Conservation (phyloP, 1,140 invertebrate genomes). For the Heliconius hewitsoni region DNA sequence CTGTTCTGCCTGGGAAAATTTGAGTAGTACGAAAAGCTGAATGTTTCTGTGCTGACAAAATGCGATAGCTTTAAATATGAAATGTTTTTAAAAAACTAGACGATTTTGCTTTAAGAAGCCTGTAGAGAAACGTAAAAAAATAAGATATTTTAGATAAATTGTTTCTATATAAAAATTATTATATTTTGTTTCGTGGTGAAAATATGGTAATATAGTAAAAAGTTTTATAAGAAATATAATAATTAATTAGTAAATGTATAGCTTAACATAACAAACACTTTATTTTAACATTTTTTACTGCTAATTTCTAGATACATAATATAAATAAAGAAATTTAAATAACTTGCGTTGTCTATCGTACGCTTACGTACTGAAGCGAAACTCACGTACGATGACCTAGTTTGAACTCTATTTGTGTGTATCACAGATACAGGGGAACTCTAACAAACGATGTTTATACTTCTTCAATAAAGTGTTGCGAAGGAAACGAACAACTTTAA, state of each 20-base stretch:
- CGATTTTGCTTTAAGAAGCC: not conserved
- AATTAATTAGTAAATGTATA: too few relatives aligned
- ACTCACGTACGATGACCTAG: slow-evolving; percentile 44
- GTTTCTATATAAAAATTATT: not conserved
- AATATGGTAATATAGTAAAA: too few relatives aligned
- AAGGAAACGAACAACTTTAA: slow-evolving; percentile 1
- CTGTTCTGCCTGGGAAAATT: not conserved
- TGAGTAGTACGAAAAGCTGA: not conserved
- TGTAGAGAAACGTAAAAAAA: not conserved
- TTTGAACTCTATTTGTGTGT: slow-evolving; percentile 43
- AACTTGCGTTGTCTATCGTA: slow-evolving; percentile 11
- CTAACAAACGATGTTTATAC: slow-evolving; percentile 7
- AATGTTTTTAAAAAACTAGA: not conserved
- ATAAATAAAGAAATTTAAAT: not conserved
- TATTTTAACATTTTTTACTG: not conserved
- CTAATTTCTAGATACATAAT: not conserved
- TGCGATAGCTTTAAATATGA: not conserved
- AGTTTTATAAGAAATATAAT: too few relatives aligned
- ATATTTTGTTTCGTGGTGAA: too few relatives aligned
- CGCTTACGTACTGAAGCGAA: slow-evolving; percentile 15
- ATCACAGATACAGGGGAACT: slow-evolving; percentile 29
- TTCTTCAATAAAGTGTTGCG: slow-evolving; percentile 13
- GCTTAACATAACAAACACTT: too few relatives aligned
- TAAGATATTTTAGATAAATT: not conserved
- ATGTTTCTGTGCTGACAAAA: not conserved